Conservation (phyloP, 2,113 vertebrate species). For the Verasper variegatus region DNA sequence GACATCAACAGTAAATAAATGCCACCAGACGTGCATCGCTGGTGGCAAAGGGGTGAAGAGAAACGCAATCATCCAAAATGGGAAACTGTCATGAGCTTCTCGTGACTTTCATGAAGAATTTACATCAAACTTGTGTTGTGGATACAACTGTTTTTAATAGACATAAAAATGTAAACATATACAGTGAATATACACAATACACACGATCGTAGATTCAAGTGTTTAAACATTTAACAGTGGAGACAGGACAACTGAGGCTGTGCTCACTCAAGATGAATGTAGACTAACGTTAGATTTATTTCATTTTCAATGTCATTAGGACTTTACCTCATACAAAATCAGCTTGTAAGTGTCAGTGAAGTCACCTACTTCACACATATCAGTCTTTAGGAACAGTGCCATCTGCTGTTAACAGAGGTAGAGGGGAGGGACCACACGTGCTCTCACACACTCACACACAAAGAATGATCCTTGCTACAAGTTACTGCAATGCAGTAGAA, state of each 20-base stretch:
- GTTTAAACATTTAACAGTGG: neutral
- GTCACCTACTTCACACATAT: constrained; percentile 17
- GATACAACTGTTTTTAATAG: constrained; percentile 21
- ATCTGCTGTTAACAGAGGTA: constrained; percentile 66
- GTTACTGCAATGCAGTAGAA: constrained; percentile 75
- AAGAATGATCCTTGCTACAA: constrained; percentile 10
- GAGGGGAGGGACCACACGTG: neutral
- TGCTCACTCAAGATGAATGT: neutral
- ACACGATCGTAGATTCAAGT: neutral
- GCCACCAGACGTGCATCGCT: neutral
- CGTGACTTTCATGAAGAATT: constrained; percentile 11
- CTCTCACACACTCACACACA: neutral
- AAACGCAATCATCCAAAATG: neutral
- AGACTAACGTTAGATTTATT: neutral
- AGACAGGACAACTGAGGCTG: neutral
- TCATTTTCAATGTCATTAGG: neutral
- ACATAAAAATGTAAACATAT: constrained; percentile 50
- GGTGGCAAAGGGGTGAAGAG: neutral
- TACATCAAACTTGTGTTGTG: constrained; percentile 3
- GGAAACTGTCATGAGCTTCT: constrained; percentile 7
- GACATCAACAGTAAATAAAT: constrained; percentile 43
- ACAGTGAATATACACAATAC: constrained; percentile 17
- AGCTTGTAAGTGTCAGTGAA: neutral
- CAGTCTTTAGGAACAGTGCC: constrained; percentile 67
- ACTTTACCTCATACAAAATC: neutral